Evolutionary conservation across 64 coral and sea anemone species (phyloP), one percentile per base, ranked within the genome.

Genomic region (Actinia equina): DNA sequence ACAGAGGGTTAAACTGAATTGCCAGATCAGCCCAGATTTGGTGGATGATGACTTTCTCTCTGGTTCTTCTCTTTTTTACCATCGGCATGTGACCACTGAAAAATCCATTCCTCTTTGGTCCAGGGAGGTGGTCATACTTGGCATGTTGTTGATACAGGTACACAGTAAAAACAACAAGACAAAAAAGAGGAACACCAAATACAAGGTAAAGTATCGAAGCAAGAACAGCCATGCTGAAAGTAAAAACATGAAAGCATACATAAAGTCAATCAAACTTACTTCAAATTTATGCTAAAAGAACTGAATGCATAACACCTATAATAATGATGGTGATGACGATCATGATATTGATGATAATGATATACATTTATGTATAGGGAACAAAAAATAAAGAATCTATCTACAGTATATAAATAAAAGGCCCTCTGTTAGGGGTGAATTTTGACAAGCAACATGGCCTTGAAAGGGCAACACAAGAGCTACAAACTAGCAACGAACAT

Each of bases 51-150:
- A 88, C 79, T 22, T 86, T 83, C 0, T 80, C 80, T 67, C 80
- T 63, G 4, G 43, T 60, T 41, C 95, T 84, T 44, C 86, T 77
- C 25, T 52, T 65, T 17, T 76, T 80, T 1, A 98, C 89, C 17
- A 80, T 69, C 18, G 79, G 59, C 79, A 98, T 80, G 52, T 98
- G 82, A 6, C 95, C 95, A 6, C 25, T 80, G 82, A 98, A 93
- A 19, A 98, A 98, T 46, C 88, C 88, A 84, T 89, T 77, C 77
- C 94, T 70, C 43, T 89, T 69, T 25, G 94, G 94, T 13, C 94
- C 94, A 7, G 91, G 91, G 10, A 97, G 71, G 74, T 97, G 94
- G 85, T 89, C 88, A 49, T 90, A 92, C 43, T 83, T 87, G 12
- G 78, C 18, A 16, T 81, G 78, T 81, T 20, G 42, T 14, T 81